Evolutionary conservation across 2,797 vertebrate genomes (phyloP).

Genomic region (Siniperca undulata): DNA sequence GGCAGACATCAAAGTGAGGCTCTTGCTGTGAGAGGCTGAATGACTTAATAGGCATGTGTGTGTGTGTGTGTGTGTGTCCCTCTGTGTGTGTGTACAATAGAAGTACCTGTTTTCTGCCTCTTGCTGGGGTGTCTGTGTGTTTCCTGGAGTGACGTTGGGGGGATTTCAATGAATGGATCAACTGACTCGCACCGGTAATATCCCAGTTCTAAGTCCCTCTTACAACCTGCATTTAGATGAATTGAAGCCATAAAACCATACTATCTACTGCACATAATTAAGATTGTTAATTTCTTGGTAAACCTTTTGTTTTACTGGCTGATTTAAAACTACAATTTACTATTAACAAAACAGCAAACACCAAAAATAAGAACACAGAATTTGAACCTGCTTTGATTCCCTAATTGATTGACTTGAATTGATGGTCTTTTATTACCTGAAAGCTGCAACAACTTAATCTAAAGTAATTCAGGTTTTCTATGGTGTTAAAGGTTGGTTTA

Average conservation of each 20-base stretch:
- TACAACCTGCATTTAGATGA: not conserved
- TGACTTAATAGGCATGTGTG: constrained; percentile 37
- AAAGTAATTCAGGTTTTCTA: not conserved
- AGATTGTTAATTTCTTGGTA: not conserved
- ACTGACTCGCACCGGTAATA: constrained; percentile 1
- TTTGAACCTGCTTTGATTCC: not conserved
- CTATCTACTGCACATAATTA: not conserved
- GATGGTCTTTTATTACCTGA: not conserved
- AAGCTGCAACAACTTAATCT: not conserved
- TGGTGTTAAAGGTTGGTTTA: not conserved
- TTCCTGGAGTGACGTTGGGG: not conserved
- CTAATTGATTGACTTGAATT: not conserved
- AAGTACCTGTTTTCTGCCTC: constrained; percentile 45
- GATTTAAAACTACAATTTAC: not conserved
- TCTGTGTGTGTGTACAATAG: constrained; percentile 15
- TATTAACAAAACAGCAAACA: not conserved
- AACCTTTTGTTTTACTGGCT: not conserved
- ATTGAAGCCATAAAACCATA: not conserved
- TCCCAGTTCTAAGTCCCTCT: not conserved
- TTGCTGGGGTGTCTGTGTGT: constrained; percentile 1
- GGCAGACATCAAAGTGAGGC: constrained; percentile 66
- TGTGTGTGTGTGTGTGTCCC: constrained; percentile 1
- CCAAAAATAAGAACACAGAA: not conserved
- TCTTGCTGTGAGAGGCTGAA: constrained; percentile 46
- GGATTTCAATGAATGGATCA: constrained; percentile 21